These are phyloP conservation scores for Julus scandinavius DNA, from an alignment of 2,888 invertebrate genomes.

Conservation along the genomic window DNA sequence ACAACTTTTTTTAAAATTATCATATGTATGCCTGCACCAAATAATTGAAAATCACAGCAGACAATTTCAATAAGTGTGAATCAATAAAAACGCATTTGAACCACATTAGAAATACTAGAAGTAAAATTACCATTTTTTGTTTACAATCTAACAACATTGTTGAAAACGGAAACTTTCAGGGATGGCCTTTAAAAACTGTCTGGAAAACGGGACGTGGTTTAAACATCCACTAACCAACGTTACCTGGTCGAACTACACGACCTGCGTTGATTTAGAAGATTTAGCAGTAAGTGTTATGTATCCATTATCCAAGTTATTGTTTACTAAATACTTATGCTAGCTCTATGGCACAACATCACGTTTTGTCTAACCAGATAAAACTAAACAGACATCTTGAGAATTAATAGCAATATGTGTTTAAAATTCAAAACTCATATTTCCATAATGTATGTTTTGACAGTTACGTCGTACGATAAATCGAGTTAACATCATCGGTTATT, in stretches of 20 bases:
- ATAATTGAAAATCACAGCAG: too few species aligned
- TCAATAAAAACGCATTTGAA: too few species aligned
- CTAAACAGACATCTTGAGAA: neutral
- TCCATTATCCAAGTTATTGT: neutral
- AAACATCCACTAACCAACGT: constrained; percentile 70
- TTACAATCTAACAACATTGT: neutral
- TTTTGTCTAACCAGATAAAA: neutral
- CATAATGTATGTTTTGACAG: constrained; percentile 66
- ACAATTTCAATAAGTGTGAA: too few species aligned
- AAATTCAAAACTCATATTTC: neutral
- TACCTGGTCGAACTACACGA: constrained; percentile 78
- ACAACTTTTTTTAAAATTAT: too few species aligned
- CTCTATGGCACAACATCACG: neutral
- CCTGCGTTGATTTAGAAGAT: constrained; percentile 74
- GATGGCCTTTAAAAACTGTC: constrained; percentile 68
- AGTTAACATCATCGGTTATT: constrained; percentile 87
- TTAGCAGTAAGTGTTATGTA: constrained; percentile 69
- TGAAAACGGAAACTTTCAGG: constrained; percentile 59
- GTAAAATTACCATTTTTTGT: too few species aligned
- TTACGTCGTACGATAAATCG: constrained; percentile 77
- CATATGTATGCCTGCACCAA: too few species aligned
- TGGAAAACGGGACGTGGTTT: constrained; percentile 77
- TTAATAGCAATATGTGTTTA: neutral
- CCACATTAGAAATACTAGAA: too few species aligned
- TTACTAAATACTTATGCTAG: neutral